Conservation (phyloP, 1,140 invertebrate species). For the Zaprionus davidi region DNA sequence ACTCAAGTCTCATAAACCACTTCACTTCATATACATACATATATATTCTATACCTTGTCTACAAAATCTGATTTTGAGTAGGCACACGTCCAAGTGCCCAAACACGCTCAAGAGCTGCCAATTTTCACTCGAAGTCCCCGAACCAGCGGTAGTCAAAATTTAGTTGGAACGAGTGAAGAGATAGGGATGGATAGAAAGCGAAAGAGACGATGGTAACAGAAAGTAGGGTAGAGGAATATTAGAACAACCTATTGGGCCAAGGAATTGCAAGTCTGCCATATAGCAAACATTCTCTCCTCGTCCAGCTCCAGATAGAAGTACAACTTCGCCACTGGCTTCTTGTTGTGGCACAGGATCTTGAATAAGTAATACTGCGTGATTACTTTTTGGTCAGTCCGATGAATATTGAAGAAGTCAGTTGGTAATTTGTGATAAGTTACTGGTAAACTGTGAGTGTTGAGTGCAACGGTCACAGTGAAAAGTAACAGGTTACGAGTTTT, state of each 20-base stretch:
- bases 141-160: too few species aligned
- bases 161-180: background rate
- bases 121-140: background rate
- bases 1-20: background rate
- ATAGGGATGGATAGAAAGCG: background rate
- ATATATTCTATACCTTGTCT: background rate
- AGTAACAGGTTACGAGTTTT: background rate
- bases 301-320: background rate
- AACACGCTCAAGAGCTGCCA: background rate
- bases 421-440: background rate
- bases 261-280: background rate
- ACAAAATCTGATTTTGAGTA: background rate
- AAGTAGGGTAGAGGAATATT: background rate
- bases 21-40: too few species aligned
- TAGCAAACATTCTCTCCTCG: background rate
- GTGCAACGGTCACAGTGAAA: background rate
- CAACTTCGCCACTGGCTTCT: background rate
- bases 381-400: too few species aligned
- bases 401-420: background rate
- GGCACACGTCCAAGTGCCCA: background rate
- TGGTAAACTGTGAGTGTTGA: background rate
- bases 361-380: conserved; percentile 23
- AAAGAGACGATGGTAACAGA: background rate
- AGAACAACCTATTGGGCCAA: background rate
- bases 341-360: conserved; percentile 10